A percentile compares a stretch with the other conserved stretches of the same genome.
Evolutionary conservation across 1,140 invertebrate species (phyloP).

Genomic region (Samia ricini): DNA sequence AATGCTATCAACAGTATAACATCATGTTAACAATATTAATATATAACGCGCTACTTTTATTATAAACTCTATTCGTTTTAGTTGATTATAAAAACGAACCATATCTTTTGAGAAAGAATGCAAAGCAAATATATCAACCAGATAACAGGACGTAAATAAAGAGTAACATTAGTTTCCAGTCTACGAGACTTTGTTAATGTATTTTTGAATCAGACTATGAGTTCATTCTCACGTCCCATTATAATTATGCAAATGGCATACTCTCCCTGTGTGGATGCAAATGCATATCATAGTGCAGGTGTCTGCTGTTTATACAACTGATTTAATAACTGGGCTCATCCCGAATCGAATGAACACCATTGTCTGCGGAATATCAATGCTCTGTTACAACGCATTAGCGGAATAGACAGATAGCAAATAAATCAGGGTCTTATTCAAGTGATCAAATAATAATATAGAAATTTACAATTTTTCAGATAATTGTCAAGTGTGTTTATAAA

Average conservation of each 20-base stretch:
- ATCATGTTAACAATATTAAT: too few species aligned
- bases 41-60: too few species aligned
- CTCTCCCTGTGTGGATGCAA: constrained; percentile 32
- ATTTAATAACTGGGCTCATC: constrained; percentile 66
- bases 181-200: constrained; percentile 7
- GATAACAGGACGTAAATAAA: background rate
- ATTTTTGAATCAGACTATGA: constrained; percentile 26
- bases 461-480: background rate
- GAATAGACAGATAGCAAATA: constrained; percentile 55
- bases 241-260: constrained; percentile 34
- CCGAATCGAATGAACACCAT: constrained; percentile 50
- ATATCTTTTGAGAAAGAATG: too few species aligned
- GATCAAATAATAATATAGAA: background rate
- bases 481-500: background rate
- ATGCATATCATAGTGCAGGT: constrained; percentile 44
- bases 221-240: constrained; percentile 23
- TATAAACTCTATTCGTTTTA: background rate
- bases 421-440: constrained; percentile 32
- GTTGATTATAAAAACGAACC: too few species aligned
- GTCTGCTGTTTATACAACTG: constrained; percentile 58
- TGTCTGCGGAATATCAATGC: constrained; percentile 64
- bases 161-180: background rate
- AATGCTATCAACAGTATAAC: too few species aligned
- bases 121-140: background rate
- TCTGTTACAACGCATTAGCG: constrained; percentile 56